A percentile compares a stretch with the other conserved stretches of the same genome.
These are phyloP conservation scores for Dendrocincla fuliginosa DNA, from an alignment of 2,797 vertebrate species.

Conservation along the genomic window DNA sequence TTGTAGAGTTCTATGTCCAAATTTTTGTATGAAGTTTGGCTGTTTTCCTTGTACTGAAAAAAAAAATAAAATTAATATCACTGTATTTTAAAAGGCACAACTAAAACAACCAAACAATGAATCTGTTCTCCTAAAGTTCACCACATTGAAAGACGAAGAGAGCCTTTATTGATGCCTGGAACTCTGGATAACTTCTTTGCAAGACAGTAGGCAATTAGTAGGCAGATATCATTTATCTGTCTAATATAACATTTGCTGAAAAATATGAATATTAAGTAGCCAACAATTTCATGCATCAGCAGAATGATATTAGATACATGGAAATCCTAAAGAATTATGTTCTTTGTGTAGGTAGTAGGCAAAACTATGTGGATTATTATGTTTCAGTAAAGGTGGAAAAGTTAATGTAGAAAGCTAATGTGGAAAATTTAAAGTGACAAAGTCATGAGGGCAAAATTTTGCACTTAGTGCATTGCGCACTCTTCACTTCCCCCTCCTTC, in stretches of 20 bases:
- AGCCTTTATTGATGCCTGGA: background rate
- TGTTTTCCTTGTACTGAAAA: slow-evolving; percentile 54
- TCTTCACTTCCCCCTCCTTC: background rate
- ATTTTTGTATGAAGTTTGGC: slow-evolving; percentile 43
- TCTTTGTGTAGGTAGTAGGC: background rate
- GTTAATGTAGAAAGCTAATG: background rate
- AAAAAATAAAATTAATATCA: background rate
- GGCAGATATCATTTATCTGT: background rate
- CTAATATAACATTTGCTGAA: background rate
- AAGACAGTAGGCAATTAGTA: background rate
- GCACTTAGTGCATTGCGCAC: background rate
- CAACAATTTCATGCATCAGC: background rate
- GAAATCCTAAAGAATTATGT: background rate
- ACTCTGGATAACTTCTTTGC: background rate
- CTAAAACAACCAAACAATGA: background rate
- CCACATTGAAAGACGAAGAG: background rate
- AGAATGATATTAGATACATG: background rate
- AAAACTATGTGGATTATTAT: background rate
- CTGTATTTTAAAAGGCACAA: background rate
- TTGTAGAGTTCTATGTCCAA: slow-evolving; percentile 44
- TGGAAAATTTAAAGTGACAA: background rate
- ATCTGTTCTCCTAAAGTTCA: background rate
- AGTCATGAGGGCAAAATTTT: background rate
- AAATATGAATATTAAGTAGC: background rate
- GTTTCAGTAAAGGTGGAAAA: background rate